Base-by-base conservation (phyloP, 2,797 vertebrate species). In the Enteromius viviparus region DNA sequence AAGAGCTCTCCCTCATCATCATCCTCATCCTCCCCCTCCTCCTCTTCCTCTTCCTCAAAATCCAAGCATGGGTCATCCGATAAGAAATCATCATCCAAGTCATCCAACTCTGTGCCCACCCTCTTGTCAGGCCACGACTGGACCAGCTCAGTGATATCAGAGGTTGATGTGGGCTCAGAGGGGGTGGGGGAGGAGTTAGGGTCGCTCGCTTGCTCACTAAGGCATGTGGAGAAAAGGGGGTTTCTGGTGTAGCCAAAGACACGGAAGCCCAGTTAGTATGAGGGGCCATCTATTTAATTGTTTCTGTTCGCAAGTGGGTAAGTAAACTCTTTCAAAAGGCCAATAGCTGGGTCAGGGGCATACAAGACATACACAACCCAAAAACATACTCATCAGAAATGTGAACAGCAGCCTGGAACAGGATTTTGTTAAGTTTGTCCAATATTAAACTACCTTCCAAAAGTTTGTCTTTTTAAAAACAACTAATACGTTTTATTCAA, bases 151-250 rank as follows among this genome's bases (percentile, higher is more conserved):
- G 96, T 97, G 93, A 96, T 94, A 93, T 99, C 98, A 92, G 98
- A 98, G 96, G 93, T 96, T 92, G 98, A 98, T 95, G 94, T 96
- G 93, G 94, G 95, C 93, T 94, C 95, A 89, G 98, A 99, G 96
- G 94, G 96, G 96, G 97, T 96, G 93, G 98, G 97, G 96, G 98
- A 99, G 90, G 97, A 97, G 95, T 96, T 97, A 92, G 96, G 96
- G 95, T 98, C 97, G 94, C 97, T 98, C 96, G 97, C 97, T 96
- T 96, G 96, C 94, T 98, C 95, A 93, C 96, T 98, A 97, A 99
- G 98, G 97, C 98, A 99, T 93, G 97, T 96, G 95, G 96, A 96
- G 96, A 99, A 99, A 96, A 99, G 96, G 94, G 96, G 96, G 95
- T 97, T 97, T 96, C 97, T 98, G 96, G 94, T 95, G 95, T 95